These are phyloP conservation scores for Sylvicapra grimmia DNA, from an alignment of 2,113 vertebrate species.

Conservation along the genomic window DNA sequence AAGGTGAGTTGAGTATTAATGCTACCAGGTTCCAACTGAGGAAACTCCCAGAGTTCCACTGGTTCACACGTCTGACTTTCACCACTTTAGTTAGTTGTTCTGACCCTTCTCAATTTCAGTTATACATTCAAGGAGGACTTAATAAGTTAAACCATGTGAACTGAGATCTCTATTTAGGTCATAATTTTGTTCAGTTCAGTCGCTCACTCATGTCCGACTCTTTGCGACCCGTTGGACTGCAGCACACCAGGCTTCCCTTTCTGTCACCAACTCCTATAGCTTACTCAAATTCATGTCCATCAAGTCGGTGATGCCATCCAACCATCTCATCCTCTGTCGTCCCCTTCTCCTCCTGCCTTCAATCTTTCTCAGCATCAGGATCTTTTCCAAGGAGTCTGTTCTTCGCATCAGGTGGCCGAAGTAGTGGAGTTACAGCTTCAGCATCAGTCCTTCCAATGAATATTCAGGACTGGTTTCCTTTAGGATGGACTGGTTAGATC, in stretches of 20 bases:
- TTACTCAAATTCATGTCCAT: not conserved
- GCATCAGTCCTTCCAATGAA: not conserved
- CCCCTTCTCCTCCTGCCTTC: not conserved
- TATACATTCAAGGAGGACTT: not conserved
- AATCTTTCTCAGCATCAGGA: not conserved
- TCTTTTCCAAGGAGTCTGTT: not conserved
- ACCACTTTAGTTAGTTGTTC: not conserved
- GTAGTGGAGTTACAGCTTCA: not conserved
- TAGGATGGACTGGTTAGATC: not conserved
- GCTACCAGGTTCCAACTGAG: not conserved
- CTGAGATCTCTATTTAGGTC: not conserved
- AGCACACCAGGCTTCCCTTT: not conserved
- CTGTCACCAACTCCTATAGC: not conserved
- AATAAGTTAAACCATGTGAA: not conserved
- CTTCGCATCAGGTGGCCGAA: not conserved
- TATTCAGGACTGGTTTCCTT: not conserved
- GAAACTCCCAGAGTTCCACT: not conserved
- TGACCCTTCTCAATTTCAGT: not conserved
- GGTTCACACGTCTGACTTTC: not conserved
- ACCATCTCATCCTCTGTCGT: not conserved
- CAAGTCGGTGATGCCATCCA: not conserved
- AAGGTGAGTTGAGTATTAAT: not conserved
- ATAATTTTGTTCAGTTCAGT: not conserved
- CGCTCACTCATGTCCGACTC: rapidly evolving
- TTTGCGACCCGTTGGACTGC: not conserved